A percentile compares a stretch with the other conserved stretches of the same genome.
Conservation (phyloP, 2,888 invertebrate species). For the Caenorhabditis uteleia region DNA sequence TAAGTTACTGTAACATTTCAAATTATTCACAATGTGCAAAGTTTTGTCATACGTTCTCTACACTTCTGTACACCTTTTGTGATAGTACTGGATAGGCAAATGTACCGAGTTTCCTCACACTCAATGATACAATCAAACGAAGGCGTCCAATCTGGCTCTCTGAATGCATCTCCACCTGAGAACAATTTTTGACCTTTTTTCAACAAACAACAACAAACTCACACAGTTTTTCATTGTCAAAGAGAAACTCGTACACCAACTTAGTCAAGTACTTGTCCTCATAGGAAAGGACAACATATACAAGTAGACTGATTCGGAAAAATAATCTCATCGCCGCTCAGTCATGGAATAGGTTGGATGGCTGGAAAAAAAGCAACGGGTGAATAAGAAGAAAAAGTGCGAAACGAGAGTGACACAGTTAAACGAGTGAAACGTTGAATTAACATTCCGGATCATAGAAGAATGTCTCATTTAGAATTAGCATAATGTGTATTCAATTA, state of each 20-base stretch:
- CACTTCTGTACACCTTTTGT: conserved; percentile 3
- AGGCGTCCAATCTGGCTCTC: conserved; percentile 6
- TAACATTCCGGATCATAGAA: too few relatives aligned
- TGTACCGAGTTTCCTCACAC: conserved; percentile 5
- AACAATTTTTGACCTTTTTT: not conserved
- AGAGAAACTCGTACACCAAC: conserved; percentile 6
- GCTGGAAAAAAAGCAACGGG: too few relatives aligned
- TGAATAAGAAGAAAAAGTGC: too few relatives aligned
- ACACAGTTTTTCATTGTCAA: conserved; percentile 7
- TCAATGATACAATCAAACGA: conserved; percentile 7
- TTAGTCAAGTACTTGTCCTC: conserved; percentile 7
- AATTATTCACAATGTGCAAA: not conserved
- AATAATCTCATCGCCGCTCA: too few relatives aligned
- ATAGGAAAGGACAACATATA: not conserved
- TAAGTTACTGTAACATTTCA: not conserved
- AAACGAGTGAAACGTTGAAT: too few relatives aligned
- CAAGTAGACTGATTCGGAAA: too few relatives aligned
- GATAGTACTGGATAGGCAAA: conserved; percentile 1
- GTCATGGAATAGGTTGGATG: too few relatives aligned
- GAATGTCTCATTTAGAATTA: too few relatives aligned
- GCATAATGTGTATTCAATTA: too few relatives aligned
- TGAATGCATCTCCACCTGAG: conserved; percentile 9
- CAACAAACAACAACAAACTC: conserved; percentile 1
- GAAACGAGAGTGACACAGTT: too few relatives aligned
- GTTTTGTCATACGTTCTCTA: conserved; percentile 1